Conservation (phyloP, 2,888 invertebrate genomes). For the Tillus elongatus region DNA sequence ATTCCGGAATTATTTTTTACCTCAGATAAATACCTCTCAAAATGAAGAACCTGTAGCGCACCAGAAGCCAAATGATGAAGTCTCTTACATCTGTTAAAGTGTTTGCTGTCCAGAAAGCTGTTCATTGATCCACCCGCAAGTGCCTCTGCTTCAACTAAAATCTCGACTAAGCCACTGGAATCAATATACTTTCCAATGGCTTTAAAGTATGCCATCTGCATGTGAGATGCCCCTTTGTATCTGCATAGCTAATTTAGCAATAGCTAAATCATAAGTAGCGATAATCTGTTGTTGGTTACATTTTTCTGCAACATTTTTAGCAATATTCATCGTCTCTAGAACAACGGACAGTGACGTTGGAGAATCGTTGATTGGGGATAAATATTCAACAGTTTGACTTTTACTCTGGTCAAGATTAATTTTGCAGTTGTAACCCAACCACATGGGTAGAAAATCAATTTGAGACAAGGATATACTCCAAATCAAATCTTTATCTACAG, state of each 20-base stretch:
- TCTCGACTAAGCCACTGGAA: conserved; percentile 28
- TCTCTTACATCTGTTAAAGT: conserved; percentile 34
- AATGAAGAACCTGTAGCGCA: conserved; percentile 29
- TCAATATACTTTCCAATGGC: conserved; percentile 25
- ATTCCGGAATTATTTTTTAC: conserved; percentile 9
- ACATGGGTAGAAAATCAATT: conserved; percentile 20
- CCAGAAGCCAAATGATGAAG: conserved; percentile 27
- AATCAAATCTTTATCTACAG: conserved; percentile 23
- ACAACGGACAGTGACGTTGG: conserved; percentile 26
- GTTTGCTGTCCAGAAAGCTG: conserved; percentile 31
- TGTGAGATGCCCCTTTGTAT: no score
- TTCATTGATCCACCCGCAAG: conserved; percentile 29
- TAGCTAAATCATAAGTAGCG: conserved; percentile 32
- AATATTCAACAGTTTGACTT: conserved; percentile 25
- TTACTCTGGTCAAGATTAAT: conserved; percentile 18
- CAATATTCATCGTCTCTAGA: conserved; percentile 24
- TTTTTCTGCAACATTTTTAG: conserved; percentile 24
- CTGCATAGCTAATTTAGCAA: conserved; percentile 21
- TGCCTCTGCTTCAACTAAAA: conserved; percentile 28
- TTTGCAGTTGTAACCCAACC: conserved; percentile 24
- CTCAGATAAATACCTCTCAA: conserved; percentile 25
- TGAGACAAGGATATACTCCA: conserved; percentile 17
- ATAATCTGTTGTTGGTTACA: conserved; percentile 24
- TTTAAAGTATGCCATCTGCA: no score
- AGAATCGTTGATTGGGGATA: conserved; percentile 29